Base-by-base conservation (phyloP, 1,140 invertebrate genomes). In the Onthophagus taurus region DNA sequence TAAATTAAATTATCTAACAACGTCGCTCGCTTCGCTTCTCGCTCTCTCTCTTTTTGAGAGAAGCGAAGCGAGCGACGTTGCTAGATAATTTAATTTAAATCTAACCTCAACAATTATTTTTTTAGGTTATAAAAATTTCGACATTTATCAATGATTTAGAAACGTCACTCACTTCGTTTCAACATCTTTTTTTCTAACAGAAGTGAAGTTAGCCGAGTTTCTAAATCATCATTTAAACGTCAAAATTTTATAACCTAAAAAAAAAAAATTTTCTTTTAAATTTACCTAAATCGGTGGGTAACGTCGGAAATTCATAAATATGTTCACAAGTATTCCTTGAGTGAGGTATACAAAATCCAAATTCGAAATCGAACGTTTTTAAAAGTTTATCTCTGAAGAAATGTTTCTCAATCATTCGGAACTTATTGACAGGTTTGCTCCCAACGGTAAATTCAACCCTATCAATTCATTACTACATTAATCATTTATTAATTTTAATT, bases 301-400 rank as follows among this genome's bases (percentile, higher is more conserved):
- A 70, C 36, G 81, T 76, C 26, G 95, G 95, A 75, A 99, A 97
- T 68, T 97, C 91, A 68, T 99, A 99, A 68, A 99, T 98, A 67
- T 98, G 95, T 72, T 99, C 95, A 65, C 93, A 96, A 4, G 93
- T 95, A 63, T 98, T 99, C 58, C 84, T 83, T 49, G 91, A 97
- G 63, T 93, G 89, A 19, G 95, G 95, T 69, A 99, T 97, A 61
- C 94, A 97, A 67, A 97, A 99, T 31, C 94, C 94, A 77, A 99
- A 99, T 65, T 98, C 91, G 77, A 99, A 99, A 65, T 99, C 95
- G 71, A 98, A 99, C n/a, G 89, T 95, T 70, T 99, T 99, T 8
- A 99, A 72, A 31, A 97, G 66, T 44, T 81, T 83, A 56, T 98
- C 90, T 34, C 87, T 75, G 66, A 97, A 99, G 69, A 90, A 98